Conservation (phyloP, 2,888 invertebrate species). For the Buathra laborator region DNA sequence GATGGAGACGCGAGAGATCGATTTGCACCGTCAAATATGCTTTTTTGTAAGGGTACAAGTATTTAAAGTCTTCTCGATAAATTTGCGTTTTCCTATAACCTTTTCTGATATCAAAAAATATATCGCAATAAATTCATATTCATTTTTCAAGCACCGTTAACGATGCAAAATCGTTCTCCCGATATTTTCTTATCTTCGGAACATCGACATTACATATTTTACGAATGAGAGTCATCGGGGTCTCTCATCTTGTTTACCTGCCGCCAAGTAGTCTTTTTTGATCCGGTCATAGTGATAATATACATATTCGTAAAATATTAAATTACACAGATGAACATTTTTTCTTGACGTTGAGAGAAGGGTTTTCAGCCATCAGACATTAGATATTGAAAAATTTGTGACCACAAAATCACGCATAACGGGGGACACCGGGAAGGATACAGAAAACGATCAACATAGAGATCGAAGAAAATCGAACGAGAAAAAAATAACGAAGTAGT, state of each 20-base stretch:
- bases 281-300: constrained; percentile 10
- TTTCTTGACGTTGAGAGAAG: background rate
- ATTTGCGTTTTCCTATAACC: background rate
- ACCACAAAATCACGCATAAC: background rate
- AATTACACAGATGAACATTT: background rate
- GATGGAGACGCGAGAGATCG: constrained; percentile 40
- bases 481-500: constrained; percentile 4
- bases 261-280: constrained; percentile 24
- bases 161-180: constrained; percentile 50
- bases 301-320: constrained; percentile 25
- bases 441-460: constrained; percentile 52
- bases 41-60: background rate
- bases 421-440: constrained; percentile 5
- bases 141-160: background rate
- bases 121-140: background rate
- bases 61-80: no score
- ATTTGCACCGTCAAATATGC: constrained; percentile 16
- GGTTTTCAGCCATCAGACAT: background rate
- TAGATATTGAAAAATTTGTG: background rate
- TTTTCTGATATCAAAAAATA: background rate
- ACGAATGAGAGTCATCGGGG: background rate
- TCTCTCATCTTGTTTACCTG: constrained; percentile 42
- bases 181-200: constrained; percentile 14
- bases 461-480: constrained; percentile 44
- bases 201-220: constrained; percentile 23